Base-by-base conservation (phyloP, 2,888 invertebrate species). In the Chymomyza procnemis region DNA sequence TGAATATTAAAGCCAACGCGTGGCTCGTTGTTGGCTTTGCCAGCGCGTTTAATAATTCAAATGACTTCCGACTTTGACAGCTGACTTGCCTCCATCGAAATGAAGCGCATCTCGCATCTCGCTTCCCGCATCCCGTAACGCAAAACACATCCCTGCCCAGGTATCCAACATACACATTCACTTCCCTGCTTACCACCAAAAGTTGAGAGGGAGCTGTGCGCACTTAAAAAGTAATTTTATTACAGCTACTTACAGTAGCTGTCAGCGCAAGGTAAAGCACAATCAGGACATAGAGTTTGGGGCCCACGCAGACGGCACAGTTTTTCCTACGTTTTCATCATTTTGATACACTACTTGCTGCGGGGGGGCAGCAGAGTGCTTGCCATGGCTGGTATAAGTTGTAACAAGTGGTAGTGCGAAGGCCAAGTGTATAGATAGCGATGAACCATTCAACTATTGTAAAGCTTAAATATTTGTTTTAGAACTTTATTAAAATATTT, bases 191-290 rank as follows among this genome's bases (percentile, higher is more conserved):
- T 8, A 2, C 1, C 26, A 1, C 26, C 6, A 26, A 26, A 26
- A 26, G n/a, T n/a, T n/a, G n/a, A 1, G 16, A 18, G 57, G 46
- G 19, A 46, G 21, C 5, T 26, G 46, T 41, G 68, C 75, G 79
- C 82, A 84, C 80, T 87, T 87, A 85, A 83, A 83, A 85, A 85
- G 87, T 84, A 87, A 84, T 84, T 84, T 84, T 87, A 84, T 84
- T 84, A 84, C 74, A 77, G 87, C 87, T 82, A 84, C 87, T 84
- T 84, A 80, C 73, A 73, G 82, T 64, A 65, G 46, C 78, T 77
- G 74, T 72, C 76, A 73, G 71, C 73, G 67, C n/a, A 64, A 66
- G 52, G 58, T 34, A 48, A 61, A 18, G 50, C 6, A 64, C 26
- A 56, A 63, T 46, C 34, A 12, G 50, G 62, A 47, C 62, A 60